phyloP scores from a whole-genome alignment of 2,888 invertebrate genomes.

The Chaetoderma sp. region DNA sequence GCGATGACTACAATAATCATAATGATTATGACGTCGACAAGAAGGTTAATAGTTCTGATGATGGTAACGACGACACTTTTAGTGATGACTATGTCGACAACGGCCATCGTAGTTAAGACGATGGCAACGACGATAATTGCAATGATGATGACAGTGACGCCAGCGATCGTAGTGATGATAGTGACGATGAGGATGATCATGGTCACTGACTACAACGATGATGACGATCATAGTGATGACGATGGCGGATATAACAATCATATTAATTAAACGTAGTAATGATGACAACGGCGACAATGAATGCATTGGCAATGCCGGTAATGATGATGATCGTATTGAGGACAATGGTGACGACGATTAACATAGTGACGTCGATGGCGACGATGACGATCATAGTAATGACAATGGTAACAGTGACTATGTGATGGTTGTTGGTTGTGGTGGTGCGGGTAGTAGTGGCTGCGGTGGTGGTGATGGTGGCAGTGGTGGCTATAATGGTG shows the following conservation, averaged over 20 bases:
- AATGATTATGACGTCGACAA: not conserved
- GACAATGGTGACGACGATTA: too few relatives aligned
- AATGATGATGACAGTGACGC: not conserved
- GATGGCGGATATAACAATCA: not conserved
- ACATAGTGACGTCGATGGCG: too few relatives aligned
- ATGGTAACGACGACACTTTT: not conserved
- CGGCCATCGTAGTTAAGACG: not conserved
- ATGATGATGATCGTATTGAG: too few relatives aligned
- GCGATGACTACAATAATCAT: not conserved
- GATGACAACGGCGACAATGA: not conserved
- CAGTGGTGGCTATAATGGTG: too few relatives aligned
- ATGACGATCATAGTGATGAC: too few relatives aligned
- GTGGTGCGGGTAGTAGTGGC: too few relatives aligned
- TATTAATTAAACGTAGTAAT: not conserved
- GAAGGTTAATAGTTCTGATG: not conserved
- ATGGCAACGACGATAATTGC: not conserved
- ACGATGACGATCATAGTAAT: too few relatives aligned
- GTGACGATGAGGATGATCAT: too few relatives aligned
- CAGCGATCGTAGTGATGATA: not conserved
- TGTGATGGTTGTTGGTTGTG: too few relatives aligned
- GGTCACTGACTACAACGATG: too few relatives aligned
- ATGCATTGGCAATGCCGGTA: not conserved
- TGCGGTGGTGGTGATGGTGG: too few relatives aligned
- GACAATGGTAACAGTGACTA: too few relatives aligned
- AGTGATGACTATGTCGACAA: not conserved